phyloP scores from a whole-genome alignment of 2,888 invertebrate species.

The Meiosimyza platycephala region DNA sequence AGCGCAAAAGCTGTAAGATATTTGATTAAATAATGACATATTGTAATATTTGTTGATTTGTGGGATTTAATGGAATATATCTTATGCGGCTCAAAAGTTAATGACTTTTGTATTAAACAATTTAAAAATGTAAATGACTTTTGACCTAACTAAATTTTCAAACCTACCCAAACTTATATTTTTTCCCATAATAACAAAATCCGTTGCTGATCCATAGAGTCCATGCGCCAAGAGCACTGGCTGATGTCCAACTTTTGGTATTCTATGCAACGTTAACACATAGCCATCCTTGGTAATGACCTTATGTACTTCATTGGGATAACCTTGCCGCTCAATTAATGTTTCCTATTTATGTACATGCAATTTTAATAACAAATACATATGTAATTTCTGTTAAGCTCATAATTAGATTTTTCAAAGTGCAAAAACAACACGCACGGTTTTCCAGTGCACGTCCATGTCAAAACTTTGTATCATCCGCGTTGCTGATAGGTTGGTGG shows the following conservation, averaged over 20 bases:
- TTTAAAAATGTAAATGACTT: no score
- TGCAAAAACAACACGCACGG: slow-evolving; percentile 8
- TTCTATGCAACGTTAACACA: slow-evolving; percentile 77
- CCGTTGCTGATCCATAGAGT: slow-evolving; percentile 75
- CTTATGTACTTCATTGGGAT: slow-evolving; percentile 61
- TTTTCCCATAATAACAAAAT: slow-evolving; percentile 66
- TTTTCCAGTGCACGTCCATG: slow-evolving; percentile 35
- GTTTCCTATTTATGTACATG: not conserved
- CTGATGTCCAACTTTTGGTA: slow-evolving; percentile 69
- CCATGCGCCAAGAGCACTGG: slow-evolving; percentile 75
- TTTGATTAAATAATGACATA: not conserved
- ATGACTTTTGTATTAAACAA: no score
- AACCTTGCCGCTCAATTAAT: not conserved
- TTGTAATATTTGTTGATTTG: no score
- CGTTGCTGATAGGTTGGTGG: slow-evolving; percentile 50
- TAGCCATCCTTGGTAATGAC: slow-evolving; percentile 79
- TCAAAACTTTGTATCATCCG: not conserved
- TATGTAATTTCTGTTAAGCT: not conserved
- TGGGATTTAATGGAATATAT: no score
- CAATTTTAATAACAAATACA: slow-evolving; percentile 40
- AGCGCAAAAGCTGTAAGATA: slow-evolving; percentile 38
- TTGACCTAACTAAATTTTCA: no score
- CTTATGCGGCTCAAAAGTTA: no score
- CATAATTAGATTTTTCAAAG: not conserved
- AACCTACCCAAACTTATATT: slow-evolving; percentile 41